Evolutionary conservation across 2,797 vertebrate genomes (phyloP), one percentile per base, ranked within the genome.

Genomic region (Hipposideros larvatus): DNA sequence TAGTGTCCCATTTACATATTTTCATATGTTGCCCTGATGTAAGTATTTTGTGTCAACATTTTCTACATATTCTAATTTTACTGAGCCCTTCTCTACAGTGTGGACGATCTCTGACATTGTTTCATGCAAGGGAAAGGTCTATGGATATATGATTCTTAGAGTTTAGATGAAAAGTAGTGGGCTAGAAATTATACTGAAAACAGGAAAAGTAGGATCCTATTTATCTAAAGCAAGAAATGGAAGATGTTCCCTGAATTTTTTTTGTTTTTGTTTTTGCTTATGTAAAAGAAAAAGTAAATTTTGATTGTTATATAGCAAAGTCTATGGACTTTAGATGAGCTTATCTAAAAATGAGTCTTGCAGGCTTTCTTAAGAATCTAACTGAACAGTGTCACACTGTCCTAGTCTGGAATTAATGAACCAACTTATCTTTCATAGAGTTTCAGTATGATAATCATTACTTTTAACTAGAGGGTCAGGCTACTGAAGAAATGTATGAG

Each of bases 321-420:
- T 66, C 43, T 2, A 37, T 11, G 63, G 74, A 34, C 31, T 86
- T 63, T 83, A 89, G 31, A 66, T 71, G 34, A 7, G 7, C 9
- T 94, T 77, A 73, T 89, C 53, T 71, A 59, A 91, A 87, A 84
- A 11, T 11, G 21, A 95, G 73, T 87, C n/a, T 63, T 86, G 2
- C 43, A 85, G 82, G 74, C 21, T 83, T 94, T 88, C 87, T 4
- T 41, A 75, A 11, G 85, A 48, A 6, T 43, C 28, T 87, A 91
- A 93, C 82, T 92, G 65, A 89, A 71, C 13, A 85, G 6, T 3
- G 5, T 26, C 59, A 91, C 18, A 43, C 7, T 75, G 37, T 66
- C 90, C 37, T 84, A 59, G 16, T 68, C 22, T 85, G 48, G 21
- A 82, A 70, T 70, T 79, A 87, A 79, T 94, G 55, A 78, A 65